These are phyloP conservation scores for Gyps fulvus DNA, from an alignment of 2,113 vertebrate species.

Conservation along the genomic window DNA sequence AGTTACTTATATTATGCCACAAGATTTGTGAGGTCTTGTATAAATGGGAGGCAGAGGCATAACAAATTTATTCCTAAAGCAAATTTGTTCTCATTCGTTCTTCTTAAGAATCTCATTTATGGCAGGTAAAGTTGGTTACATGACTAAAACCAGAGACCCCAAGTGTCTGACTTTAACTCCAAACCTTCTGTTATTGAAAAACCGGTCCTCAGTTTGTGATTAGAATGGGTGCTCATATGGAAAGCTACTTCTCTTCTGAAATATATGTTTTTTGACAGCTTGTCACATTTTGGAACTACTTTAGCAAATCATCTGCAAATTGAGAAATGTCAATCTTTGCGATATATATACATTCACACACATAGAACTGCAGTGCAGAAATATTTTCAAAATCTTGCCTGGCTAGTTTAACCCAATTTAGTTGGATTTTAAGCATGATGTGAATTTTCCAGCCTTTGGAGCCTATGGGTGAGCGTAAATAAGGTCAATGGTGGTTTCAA, in stretches of 20 bases:
- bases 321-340: constrained; percentile 67
- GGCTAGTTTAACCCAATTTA: constrained; percentile 33
- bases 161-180: constrained; percentile 46
- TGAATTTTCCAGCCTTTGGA: constrained; percentile 52
- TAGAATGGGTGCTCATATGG: constrained; percentile 31
- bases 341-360: constrained; percentile 54
- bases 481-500: constrained; percentile 61
- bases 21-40: constrained; percentile 24
- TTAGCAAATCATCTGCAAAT: constrained; percentile 71
- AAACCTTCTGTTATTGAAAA: constrained; percentile 53
- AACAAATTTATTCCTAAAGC: constrained; percentile 34
- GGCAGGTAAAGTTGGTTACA: not conserved
- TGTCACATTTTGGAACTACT: constrained; percentile 64
- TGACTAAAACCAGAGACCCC: constrained; percentile 31
- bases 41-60: constrained; percentile 31
- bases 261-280: constrained; percentile 59
- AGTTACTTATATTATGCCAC: not conserved
- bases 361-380: constrained; percentile 56
- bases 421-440: constrained; percentile 53
- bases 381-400: constrained; percentile 61
- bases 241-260: constrained; percentile 49
- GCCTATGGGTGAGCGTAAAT: constrained; percentile 32
- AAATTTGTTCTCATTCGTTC: constrained; percentile 49
- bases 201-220: constrained; percentile 33
- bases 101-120: constrained; percentile 33